These are phyloP conservation scores for Tylochromis polylepis DNA, from an alignment of 2,113 vertebrate genomes.

Conservation along the genomic window DNA sequence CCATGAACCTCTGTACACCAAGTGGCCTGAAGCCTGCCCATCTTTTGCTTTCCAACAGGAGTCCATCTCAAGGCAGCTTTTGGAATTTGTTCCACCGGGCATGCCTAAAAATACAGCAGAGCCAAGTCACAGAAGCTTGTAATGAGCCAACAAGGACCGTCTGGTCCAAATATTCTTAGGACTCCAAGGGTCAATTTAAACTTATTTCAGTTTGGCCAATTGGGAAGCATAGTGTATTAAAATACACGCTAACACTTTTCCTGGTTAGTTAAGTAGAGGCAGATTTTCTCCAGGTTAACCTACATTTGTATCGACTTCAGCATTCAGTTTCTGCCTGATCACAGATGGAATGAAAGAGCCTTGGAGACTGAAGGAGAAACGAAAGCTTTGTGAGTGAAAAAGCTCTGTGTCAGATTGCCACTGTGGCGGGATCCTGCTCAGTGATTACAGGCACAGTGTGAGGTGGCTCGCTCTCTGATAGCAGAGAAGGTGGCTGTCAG, in stretches of 20 bases:
- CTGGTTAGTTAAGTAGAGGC: too few relatives aligned
- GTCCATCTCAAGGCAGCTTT: neutral
- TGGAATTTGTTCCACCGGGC: accelerated
- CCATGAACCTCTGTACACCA: neutral
- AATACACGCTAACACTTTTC: neutral
- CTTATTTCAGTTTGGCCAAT: neutral
- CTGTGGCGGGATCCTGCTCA: neutral
- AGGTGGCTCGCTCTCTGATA: neutral
- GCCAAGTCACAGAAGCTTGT: neutral
- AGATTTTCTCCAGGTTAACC: neutral
- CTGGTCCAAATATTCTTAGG: neutral
- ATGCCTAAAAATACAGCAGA: neutral
- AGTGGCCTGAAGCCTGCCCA: neutral
- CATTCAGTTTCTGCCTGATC: neutral
- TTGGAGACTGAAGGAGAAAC: neutral
- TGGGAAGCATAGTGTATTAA: neutral
- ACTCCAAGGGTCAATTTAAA: neutral
- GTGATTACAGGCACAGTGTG: neutral
- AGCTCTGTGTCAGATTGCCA: neutral
- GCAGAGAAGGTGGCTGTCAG: neutral
- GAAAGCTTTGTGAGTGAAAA: neutral
- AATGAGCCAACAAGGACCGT: neutral
- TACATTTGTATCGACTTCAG: neutral
- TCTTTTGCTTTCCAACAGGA: neutral
- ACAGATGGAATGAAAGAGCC: neutral